These are phyloP conservation scores for Coracias cyanogaster DNA, from an alignment of 2,797 vertebrate species.

Conservation along the genomic window DNA sequence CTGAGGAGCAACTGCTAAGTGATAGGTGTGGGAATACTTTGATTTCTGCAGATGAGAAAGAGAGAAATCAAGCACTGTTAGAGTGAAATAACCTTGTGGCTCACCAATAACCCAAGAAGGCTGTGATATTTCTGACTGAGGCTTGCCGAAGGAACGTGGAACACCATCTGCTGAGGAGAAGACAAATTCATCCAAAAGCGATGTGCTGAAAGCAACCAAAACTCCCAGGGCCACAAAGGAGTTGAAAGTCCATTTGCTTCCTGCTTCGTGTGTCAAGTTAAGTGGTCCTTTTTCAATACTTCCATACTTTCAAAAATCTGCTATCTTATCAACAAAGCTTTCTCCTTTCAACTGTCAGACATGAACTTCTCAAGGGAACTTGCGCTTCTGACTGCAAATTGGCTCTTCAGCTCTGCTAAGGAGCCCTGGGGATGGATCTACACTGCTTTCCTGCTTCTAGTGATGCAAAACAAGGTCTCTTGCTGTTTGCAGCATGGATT, in stretches of 20 bases:
- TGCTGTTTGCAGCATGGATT: neutral
- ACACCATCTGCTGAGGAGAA: neutral
- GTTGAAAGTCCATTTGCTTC: neutral
- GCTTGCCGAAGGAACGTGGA: rapidly evolving
- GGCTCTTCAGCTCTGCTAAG: neutral
- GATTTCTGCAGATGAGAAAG: constrained; percentile 28
- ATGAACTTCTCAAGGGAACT: neutral
- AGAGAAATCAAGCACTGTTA: neutral
- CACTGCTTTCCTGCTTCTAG: neutral
- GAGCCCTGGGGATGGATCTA: neutral
- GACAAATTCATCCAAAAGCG: neutral
- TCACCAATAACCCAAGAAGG: neutral
- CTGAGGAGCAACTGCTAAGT: constrained; percentile 2
- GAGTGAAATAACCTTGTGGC: neutral
- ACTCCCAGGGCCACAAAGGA: neutral
- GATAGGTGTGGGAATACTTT: constrained; percentile 22
- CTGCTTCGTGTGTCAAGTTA: neutral
- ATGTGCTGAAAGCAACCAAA: neutral
- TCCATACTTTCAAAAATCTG: neutral
- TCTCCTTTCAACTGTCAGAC: neutral
- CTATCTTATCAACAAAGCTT: neutral
- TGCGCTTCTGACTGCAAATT: neutral
- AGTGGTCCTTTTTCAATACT: neutral
- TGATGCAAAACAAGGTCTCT: neutral
- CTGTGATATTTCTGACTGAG: neutral